Evolutionary conservation across 1,140 invertebrate genomes (phyloP).

Genomic region (Popillia japonica): DNA sequence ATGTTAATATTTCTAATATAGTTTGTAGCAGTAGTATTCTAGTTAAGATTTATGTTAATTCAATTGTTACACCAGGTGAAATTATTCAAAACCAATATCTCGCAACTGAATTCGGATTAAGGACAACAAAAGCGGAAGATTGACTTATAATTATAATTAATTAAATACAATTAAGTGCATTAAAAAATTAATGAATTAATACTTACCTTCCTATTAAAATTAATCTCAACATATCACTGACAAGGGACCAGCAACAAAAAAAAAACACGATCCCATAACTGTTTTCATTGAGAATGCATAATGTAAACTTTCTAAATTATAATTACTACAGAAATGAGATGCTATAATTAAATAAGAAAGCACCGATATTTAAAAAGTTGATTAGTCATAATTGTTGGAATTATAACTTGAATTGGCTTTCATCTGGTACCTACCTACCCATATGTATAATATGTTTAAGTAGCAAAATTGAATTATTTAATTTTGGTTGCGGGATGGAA

Average conservation of each 20-base stretch:
- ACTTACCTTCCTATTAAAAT: background rate
- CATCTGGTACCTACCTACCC: background rate
- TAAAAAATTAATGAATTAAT: background rate
- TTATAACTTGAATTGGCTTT: background rate
- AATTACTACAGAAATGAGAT: background rate
- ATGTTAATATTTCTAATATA: too few relatives aligned
- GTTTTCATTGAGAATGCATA: background rate
- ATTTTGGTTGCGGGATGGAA: background rate
- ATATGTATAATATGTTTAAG: too few relatives aligned
- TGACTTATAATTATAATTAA: background rate
- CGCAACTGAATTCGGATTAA: too few relatives aligned
- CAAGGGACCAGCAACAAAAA: background rate
- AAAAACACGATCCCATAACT: background rate
- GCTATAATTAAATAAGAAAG: background rate
- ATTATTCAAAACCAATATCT: too few relatives aligned
- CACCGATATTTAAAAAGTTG: background rate
- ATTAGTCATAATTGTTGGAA: conserved; percentile 5
- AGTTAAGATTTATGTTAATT: too few relatives aligned
- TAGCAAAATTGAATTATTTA: too few relatives aligned
- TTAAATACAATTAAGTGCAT: background rate
- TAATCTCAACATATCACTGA: background rate
- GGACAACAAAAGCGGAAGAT: background rate
- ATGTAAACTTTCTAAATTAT: background rate
- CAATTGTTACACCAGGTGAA: too few relatives aligned
- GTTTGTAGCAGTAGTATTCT: too few relatives aligned